Evolutionary conservation across 2,797 vertebrate species (phyloP), one percentile per base, ranked within the genome.

Genomic region (Strix occidentalis): DNA sequence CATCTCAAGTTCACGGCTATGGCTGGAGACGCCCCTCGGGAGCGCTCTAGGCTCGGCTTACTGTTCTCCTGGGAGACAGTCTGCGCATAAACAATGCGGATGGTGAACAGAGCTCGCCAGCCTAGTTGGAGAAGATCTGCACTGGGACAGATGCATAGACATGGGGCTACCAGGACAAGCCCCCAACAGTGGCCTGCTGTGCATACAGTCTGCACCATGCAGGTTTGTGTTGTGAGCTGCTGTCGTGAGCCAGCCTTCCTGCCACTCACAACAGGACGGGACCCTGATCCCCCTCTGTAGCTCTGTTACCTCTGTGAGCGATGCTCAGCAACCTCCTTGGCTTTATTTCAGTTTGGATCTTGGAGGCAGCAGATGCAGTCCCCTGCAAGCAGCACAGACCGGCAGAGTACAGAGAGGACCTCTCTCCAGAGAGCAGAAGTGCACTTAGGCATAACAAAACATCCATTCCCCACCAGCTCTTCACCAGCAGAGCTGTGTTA

Each of bases 181-280:
- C 54, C 15, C 15, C 25, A 24, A 26, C 50, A 54, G 8, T 4
- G 1, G 50, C 61, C 0, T 1, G 18, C 16, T 11, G 25, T 20
- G 25, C 29, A 23, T 21, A 13, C 0, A 0, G 31, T 53, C 46
- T 43, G 50, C 26, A 68, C 0, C 11, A 64, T 6, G 16, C 16
- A 7, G 9, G 7, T 53, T 57, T 61, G 70, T 46, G 87, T 14
- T 16, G 11, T 17, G 6, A 1, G 2, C 56, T 80, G 66, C 19
- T 66, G 20, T 19, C 25, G 8, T 50, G 16, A 76, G 23, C 8
- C 50, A 83, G 60, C 10, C 12, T 53, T 63, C 7, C 5, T 39
- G 51, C 43, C 6, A 3, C 29, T 57, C 25, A 33, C 60, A 74
- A 35, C 18, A 60, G 11, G 35, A 56, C 0, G 0, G 35, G 28